A percentile compares a stretch with the other conserved stretches of the same genome.
Evolutionary conservation across 2,888 invertebrate species (phyloP).

Genomic region (Cataglyphis livida): DNA sequence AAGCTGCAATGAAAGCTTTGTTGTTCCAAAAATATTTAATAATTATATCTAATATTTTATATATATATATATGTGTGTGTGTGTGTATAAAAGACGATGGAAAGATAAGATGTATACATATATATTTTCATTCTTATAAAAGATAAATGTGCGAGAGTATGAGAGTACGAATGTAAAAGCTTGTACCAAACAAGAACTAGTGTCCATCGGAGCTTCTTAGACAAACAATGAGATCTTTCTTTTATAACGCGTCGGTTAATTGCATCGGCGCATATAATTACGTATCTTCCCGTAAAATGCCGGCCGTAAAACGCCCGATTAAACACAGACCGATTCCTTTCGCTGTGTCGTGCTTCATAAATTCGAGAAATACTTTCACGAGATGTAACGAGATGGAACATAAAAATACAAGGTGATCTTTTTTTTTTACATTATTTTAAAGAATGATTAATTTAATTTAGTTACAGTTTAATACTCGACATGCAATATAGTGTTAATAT

Average conservation of each 20-base stretch:
- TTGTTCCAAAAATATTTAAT: neutral
- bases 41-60: neutral
- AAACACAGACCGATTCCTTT: slow-evolving; percentile 21
- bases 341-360: slow-evolving; percentile 21
- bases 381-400: neutral
- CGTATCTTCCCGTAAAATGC: slow-evolving; percentile 21
- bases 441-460: neutral
- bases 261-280: slow-evolving; percentile 31
- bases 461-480: neutral
- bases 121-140: neutral
- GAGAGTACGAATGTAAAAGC: neutral
- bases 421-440: neutral
- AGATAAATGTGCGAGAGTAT: neutral
- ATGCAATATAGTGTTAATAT: neutral
- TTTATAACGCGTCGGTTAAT: slow-evolving; percentile 35
- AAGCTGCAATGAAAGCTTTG: slow-evolving; percentile 22
- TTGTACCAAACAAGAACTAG: neutral
- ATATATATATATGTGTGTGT: neutral
- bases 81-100: neutral
- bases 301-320: slow-evolving; percentile 40
- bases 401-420: neutral
- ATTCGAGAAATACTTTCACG: neutral
- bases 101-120: neutral
- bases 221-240: slow-evolving; percentile 6
- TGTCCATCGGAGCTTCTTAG: neutral